Evolutionary conservation across 2,888 invertebrate species (phyloP).

Genomic region (Chaetoderma sp.): DNA sequence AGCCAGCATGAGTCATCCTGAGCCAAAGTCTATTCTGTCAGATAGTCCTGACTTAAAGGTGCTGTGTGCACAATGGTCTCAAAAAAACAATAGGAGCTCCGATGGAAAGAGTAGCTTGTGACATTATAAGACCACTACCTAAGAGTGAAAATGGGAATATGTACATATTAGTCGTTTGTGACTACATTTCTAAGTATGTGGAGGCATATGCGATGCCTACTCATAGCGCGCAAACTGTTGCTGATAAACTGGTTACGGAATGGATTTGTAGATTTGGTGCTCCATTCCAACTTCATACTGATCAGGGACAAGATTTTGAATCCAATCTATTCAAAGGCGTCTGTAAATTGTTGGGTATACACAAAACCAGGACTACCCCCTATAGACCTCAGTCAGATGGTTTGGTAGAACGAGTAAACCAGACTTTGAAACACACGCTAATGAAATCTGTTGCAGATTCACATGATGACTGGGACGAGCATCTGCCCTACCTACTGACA

Average conservation of each 20-base stretch:
- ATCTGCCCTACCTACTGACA: too few species aligned
- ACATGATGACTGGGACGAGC: too few species aligned
- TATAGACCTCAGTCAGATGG: conserved; percentile 18
- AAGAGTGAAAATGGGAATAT: conserved; percentile 20
- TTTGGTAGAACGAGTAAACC: conserved; percentile 7
- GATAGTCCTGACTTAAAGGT: too few species aligned
- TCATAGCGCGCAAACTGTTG: conserved; percentile 27
- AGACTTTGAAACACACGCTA: background rate
- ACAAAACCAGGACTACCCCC: conserved; percentile 9
- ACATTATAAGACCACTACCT: too few species aligned
- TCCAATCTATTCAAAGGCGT: background rate
- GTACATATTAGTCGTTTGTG: conserved; percentile 26
- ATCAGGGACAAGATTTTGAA: conserved; percentile 9
- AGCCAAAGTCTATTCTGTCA: too few species aligned
- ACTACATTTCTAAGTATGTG: conserved; percentile 30
- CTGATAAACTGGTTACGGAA: conserved; percentile 28
- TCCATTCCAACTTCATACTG: conserved; percentile 14
- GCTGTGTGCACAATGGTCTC: too few species aligned
- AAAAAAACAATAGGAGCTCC: too few species aligned
- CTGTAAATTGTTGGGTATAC: conserved; percentile 1
- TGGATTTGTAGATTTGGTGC: conserved; percentile 19
- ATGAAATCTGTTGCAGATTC: too few species aligned
- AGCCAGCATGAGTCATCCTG: too few species aligned
- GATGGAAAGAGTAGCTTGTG: too few species aligned
- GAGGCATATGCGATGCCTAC: conserved; percentile 29